Base-by-base conservation (phyloP, 2,888 invertebrate species). In the Ophonus ardosiacus region DNA sequence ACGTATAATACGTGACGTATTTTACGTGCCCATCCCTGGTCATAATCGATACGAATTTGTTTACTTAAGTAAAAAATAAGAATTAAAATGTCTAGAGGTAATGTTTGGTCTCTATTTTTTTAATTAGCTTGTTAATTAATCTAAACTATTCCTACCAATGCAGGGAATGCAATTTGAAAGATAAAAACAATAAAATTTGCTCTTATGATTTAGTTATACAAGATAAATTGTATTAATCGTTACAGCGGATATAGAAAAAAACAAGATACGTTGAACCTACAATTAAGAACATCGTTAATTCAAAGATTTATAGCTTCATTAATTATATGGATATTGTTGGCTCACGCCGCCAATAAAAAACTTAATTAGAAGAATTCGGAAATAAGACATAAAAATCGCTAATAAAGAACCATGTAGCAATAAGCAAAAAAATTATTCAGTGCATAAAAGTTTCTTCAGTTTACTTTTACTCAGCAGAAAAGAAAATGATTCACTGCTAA, bases 261-360 rank as follows among this genome's bases (percentile, higher is more conserved):
- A 4, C 13, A 63, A 15, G 68, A 38, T 4, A 43, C 71, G 40
- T 18, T 43, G 71, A 74, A 74, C 71, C 71, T 21, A 43, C 43
- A 43, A 74, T 74, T 80, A 79, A 59, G 15, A 31, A 15, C 61
- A 51, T 80, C 80, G 80, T 80, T 80, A 80, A 80, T 80, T 61
- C 63, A 38, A 18, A 61, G 57, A 80, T 80, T 80, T 80, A 80
- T 80, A 80, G 63, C 63, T 80, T 51, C 80, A 63, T 80, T 61
- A 80, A 80, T 63, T 80, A 59, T 63, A 59, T 79, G 17, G 63
- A 61, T 13, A 80, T 80, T 63, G 63, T 79, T 79, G 80, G 80
- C 80, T 80, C 80, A 80, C 40, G 80, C 80, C 80, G 80, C 31
- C 61, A 17, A 40, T 80, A 63, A 80, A 80, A 80, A 80, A 71